Conservation (phyloP, 2,797 vertebrate genomes). For the Alfaro cultratus region DNA sequence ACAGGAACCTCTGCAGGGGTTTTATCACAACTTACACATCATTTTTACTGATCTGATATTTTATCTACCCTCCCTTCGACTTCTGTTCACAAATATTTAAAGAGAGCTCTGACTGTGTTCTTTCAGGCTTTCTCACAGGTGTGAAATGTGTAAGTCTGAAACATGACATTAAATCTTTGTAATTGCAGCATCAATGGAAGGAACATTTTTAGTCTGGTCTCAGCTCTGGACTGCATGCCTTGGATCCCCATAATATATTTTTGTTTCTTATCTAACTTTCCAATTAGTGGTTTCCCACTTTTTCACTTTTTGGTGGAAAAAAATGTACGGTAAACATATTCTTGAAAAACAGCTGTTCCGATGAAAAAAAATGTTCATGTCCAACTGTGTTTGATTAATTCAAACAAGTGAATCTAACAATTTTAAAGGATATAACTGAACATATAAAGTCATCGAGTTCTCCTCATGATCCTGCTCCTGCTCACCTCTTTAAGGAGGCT, state of each 20-base stretch:
- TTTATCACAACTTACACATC: constrained; percentile 59
- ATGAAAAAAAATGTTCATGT: too few relatives aligned
- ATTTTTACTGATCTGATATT: constrained; percentile 39
- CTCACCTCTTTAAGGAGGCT: neutral
- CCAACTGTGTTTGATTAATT: too few relatives aligned
- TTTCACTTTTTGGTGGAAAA: neutral
- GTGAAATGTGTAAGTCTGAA: neutral
- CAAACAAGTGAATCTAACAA: too few relatives aligned
- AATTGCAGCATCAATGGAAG: neutral
- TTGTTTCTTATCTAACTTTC: neutral
- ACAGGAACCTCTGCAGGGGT: constrained; percentile 64
- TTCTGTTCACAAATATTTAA: constrained; percentile 4
- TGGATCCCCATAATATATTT: too few relatives aligned
- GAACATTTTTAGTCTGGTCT: neutral
- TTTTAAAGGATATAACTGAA: neutral
- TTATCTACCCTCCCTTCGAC: constrained; percentile 9
- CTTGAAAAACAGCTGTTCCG: neutral
- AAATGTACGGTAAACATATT: neutral
- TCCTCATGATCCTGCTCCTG: neutral
- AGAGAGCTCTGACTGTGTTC: neutral
- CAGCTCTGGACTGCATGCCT: neutral
- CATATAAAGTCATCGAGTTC: neutral
- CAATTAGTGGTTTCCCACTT: neutral
- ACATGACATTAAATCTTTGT: neutral
- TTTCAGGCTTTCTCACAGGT: constrained; percentile 10